phyloP scores from a whole-genome alignment of 2,113 vertebrate genomes.

The Arvicanthis niloticus region DNA sequence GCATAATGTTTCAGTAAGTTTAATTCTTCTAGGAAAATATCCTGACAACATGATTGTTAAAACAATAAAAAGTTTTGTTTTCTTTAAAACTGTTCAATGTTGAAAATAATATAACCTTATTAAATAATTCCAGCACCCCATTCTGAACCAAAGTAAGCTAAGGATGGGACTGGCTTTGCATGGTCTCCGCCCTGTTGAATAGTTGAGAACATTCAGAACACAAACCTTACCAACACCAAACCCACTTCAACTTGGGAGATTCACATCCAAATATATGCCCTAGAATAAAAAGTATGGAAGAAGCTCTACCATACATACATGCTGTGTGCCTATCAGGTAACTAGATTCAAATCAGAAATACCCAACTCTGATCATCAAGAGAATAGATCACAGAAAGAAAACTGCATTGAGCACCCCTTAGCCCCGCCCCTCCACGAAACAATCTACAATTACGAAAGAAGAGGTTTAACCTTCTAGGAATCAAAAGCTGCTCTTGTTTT shows the following conservation, averaged over 20 bases:
- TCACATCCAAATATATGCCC: background rate
- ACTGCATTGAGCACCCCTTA: background rate
- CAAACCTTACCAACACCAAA: background rate
- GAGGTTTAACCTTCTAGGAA: background rate
- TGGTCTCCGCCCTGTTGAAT: background rate
- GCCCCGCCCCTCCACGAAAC: background rate
- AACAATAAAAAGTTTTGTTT: background rate
- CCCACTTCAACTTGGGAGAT: too few species aligned
- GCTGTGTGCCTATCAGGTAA: background rate
- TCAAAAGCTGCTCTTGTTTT: constrained; percentile 37
- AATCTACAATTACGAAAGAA: constrained; percentile 13
- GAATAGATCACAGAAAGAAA: background rate
- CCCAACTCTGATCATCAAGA: background rate
- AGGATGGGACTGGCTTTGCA: background rate
- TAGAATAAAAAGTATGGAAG: background rate
- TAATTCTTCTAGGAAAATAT: constrained; percentile 32
- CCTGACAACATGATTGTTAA: constrained; percentile 29
- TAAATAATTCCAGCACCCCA: background rate
- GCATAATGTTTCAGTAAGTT: background rate
- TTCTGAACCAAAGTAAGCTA: background rate
- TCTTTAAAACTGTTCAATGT: background rate
- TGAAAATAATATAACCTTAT: background rate
- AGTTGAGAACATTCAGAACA: background rate
- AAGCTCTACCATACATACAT: background rate
- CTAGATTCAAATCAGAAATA: background rate